phyloP scores from a whole-genome alignment of 1,140 invertebrate genomes.

The Drosophila virilis region DNA sequence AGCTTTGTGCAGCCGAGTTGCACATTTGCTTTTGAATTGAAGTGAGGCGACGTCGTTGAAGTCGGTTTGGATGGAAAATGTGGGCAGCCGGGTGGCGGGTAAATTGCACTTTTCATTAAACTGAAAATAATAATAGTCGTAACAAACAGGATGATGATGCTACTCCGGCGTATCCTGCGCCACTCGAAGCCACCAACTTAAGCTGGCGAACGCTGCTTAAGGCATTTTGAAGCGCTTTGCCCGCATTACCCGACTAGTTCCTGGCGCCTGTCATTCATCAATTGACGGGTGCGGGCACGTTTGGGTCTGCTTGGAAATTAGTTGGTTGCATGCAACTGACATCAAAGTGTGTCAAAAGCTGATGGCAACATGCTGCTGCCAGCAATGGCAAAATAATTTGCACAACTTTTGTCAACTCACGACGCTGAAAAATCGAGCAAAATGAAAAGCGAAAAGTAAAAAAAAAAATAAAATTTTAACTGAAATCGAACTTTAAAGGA shows the following conservation, averaged over 20 bases:
- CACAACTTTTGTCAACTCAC: constrained; percentile 74
- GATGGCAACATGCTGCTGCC: constrained; percentile 36
- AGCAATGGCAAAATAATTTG: constrained; percentile 74
- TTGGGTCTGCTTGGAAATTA: constrained; percentile 58
- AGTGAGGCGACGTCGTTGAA: constrained; percentile 29
- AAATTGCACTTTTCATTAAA: constrained; percentile 81
- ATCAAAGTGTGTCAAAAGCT: constrained; percentile 74
- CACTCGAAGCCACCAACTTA: constrained; percentile 8
- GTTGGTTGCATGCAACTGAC: constrained; percentile 71
- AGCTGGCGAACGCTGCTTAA: constrained; percentile 13
- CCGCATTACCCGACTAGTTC: constrained; percentile 39
- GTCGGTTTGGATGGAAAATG: too few species aligned
- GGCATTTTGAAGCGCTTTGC: constrained; percentile 46
- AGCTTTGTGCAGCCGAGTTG: constrained; percentile 61
- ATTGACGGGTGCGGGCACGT: constrained; percentile 13
- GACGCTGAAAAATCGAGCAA: constrained; percentile 22
- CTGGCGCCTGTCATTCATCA: constrained; percentile 63
- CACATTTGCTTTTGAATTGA: constrained; percentile 68
- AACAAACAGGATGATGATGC: constrained; percentile 35
- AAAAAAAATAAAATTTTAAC: not conserved
- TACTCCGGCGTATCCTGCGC: constrained; percentile 19
- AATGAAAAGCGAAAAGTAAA: not conserved
- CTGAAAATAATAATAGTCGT: constrained; percentile 55
- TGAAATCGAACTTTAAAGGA: constrained; percentile 39
- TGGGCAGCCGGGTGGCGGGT: not conserved